These are phyloP conservation scores for Egretta garzetta DNA, from an alignment of 2,113 vertebrate genomes.

Conservation along the genomic window DNA sequence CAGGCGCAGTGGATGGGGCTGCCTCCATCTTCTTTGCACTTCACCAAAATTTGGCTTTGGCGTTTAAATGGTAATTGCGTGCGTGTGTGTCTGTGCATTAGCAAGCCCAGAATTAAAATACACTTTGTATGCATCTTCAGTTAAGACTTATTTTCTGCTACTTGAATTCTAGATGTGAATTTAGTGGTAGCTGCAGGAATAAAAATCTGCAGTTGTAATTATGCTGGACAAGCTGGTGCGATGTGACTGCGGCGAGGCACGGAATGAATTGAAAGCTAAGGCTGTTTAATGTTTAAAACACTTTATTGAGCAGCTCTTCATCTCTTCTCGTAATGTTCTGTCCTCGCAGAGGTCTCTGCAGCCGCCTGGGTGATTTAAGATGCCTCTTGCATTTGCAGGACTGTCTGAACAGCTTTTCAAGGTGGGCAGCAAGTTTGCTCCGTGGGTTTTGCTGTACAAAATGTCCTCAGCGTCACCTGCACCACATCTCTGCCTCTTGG, in stretches of 20 bases:
- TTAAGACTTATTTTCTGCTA: not conserved
- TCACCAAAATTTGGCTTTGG: not conserved
- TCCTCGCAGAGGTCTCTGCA: not conserved
- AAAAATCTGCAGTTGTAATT: not conserved
- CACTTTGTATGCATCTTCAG: fast-evolving
- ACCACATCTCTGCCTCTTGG: not conserved
- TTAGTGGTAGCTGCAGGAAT: not conserved
- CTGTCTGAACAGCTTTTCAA: not conserved
- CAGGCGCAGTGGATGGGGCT: not conserved
- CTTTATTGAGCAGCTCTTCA: not conserved
- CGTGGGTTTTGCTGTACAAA: not conserved
- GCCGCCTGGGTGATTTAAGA: not conserved
- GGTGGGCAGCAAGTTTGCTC: not conserved
- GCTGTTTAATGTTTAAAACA: not conserved
- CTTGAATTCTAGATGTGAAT: not conserved
- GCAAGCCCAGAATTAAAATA: not conserved
- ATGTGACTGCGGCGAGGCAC: not conserved
- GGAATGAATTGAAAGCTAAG: not conserved
- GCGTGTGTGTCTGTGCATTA: fast-evolving
- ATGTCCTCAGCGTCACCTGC: not conserved
- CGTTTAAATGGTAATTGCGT: not conserved
- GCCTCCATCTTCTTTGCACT: not conserved
- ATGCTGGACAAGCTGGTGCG: not conserved
- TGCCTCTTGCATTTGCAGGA: not conserved
- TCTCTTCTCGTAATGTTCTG: not conserved